These are phyloP conservation scores for Myzus persicae DNA, from an alignment of 1,140 invertebrate species.

Conservation along the genomic window DNA sequence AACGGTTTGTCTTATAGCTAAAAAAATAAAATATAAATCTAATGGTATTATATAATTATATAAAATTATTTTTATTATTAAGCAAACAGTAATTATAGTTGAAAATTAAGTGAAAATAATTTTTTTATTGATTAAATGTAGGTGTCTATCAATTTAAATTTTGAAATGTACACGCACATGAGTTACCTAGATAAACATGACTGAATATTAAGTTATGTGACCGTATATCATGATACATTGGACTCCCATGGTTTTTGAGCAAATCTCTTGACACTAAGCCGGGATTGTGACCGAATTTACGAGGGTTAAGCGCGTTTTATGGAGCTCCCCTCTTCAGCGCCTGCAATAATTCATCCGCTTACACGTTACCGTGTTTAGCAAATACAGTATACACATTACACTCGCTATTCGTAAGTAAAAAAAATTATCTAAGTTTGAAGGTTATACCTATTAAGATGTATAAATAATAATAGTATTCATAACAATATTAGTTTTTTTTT, in stretches of 20 bases:
- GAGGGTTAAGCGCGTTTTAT: constrained; percentile 47
- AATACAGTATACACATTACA: neutral
- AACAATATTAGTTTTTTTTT: neutral
- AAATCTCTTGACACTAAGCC: constrained; percentile 48
- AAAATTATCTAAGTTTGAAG: neutral
- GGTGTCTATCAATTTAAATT: neutral
- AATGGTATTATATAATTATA: too few relatives aligned
- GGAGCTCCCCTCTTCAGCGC: neutral
- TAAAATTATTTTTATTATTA: too few relatives aligned
- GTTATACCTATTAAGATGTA: neutral
- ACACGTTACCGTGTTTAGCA: neutral
- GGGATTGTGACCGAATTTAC: constrained; percentile 48
- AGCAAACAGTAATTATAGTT: neutral
- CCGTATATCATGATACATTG: constrained; percentile 24
- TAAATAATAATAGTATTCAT: neutral
- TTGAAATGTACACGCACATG: neutral
- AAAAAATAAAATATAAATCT: too few relatives aligned
- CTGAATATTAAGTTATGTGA: constrained; percentile 3
- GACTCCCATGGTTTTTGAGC: constrained; percentile 27
- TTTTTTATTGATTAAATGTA: neutral
- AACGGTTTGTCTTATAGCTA: neutral
- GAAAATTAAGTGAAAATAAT: neutral
- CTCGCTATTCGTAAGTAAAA: neutral
- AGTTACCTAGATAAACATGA: neutral
- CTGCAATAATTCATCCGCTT: constrained; percentile 34